Conservation (phyloP, 2,888 invertebrate genomes). For the Plagodis dolabraria region DNA sequence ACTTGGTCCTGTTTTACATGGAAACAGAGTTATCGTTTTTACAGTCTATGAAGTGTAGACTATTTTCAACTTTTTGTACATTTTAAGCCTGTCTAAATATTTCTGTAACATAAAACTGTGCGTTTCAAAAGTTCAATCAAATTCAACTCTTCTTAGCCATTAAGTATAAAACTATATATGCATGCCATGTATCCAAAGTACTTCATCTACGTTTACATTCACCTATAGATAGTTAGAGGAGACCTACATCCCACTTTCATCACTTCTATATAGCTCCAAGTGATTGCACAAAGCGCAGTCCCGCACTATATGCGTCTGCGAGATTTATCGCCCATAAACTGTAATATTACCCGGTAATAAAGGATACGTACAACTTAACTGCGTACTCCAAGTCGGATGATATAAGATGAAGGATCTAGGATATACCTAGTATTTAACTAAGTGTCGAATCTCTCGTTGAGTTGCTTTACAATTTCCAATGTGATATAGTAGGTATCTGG, state of each 20-base stretch:
- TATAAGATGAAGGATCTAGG: slow-evolving; percentile 46
- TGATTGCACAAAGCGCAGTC: slow-evolving; percentile 59
- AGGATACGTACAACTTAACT: slow-evolving; percentile 68
- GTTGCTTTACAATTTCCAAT: too few species aligned
- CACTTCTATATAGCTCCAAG: slow-evolving; percentile 22
- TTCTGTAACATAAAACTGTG: too few species aligned
- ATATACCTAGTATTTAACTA: slow-evolving; percentile 25
- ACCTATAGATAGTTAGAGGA: background rate
- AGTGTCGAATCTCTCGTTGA: too few species aligned
- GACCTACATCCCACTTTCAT: slow-evolving; percentile 4
- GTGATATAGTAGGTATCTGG: too few species aligned
- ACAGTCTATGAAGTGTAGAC: background rate
- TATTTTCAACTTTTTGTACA: background rate
- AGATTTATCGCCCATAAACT: slow-evolving; percentile 77
- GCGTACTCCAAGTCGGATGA: slow-evolving; percentile 55
- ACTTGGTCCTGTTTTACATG: background rate
- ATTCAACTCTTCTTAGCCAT: too few species aligned
- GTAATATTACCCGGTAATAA: slow-evolving; percentile 75
- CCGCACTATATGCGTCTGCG: slow-evolving; percentile 56
- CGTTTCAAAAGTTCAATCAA: too few species aligned
- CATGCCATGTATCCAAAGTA: too few species aligned
- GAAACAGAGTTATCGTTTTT: background rate
- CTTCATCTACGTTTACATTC: slow-evolving; percentile 10
- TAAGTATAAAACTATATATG: too few species aligned
- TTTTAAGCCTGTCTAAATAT: background rate